Evolutionary conservation across 1,140 invertebrate species (phyloP), one percentile per base, ranked within the genome.

Genomic region (Dolichoris vasculosae): DNA sequence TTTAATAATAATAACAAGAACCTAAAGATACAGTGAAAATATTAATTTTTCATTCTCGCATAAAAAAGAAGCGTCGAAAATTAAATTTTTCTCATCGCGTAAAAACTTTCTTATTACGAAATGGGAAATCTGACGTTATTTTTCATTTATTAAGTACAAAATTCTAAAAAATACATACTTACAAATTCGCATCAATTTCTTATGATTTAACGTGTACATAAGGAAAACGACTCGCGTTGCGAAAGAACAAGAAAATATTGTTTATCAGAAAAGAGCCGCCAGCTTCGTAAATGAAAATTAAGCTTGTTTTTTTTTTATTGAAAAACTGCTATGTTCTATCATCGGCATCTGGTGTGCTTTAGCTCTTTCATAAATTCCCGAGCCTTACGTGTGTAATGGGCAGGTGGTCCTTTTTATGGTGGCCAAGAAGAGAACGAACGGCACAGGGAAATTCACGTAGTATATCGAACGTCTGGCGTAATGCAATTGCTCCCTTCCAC

Each of bases 81-180:
- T 40, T 38, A 2, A 46, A 43, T 9, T 78, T 46, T 59, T 51
- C 46, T 3, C 15, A 30, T 59, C 75, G 75, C n/a, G 17, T 80
- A 76, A 51, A 76, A 73, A 40, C 17, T n/a, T 73, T 73, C 38
- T 1, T 43, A n/a, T 73, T n/a, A 26, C 13, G 32, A 78, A 59
- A 63, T 78, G 76, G 13, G n/a, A 55, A 59, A 59, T 78, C 26
- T 59, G 48, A 78, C 40, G 38, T 32, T 32, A 63, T 43, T 9
- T 51, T 26, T 79, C 43, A n/a, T 75, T 80, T 73, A 69, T 85
- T 81, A 85, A 85, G 84, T 85, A 85, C 78, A 85, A 81, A 81
- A 85, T 63, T 85, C 75, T 38, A 63, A 75, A 73, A 84, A 84
- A 79, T 79, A 38, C 59, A 0, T 35, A 40, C 26, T 17, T 51